Conservation (phyloP, 2,888 invertebrate genomes). For the Nephrotoma guestfalica region DNA sequence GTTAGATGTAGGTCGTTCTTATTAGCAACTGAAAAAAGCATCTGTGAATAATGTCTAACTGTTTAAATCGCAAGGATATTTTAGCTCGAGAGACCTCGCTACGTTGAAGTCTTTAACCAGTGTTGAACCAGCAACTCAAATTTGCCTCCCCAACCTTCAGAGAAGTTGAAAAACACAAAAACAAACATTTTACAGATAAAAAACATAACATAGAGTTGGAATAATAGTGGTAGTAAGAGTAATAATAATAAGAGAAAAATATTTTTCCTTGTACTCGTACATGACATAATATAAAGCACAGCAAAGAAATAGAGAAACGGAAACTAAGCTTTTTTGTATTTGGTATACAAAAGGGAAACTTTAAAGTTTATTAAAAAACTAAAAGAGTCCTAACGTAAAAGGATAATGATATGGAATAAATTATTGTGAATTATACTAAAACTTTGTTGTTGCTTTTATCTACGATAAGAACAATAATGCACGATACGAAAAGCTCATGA, state of each 20-base stretch:
- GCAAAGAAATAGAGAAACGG: background rate
- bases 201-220: background rate
- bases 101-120: no score
- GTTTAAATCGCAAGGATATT: no score
- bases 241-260: background rate
- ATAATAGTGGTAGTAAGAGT: background rate
- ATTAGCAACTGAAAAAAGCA: no score
- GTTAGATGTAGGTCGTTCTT: no score
- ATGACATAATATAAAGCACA: background rate
- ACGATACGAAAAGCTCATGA: background rate
- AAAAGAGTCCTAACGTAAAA: background rate
- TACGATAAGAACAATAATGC: background rate
- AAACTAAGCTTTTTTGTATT: background rate
- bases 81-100: no score
- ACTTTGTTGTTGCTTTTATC: background rate
- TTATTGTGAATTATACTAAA: background rate
- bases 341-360: background rate
- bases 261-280: background rate
- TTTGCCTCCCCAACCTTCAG: no score
- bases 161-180: no score
- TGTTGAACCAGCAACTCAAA: no score
- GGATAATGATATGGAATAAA: background rate
- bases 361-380: background rate
- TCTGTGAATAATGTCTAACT: no score
- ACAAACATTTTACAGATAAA: no score